phyloP scores from a whole-genome alignment of 2,797 vertebrate genomes.

The Enteromius afrohamiltoni region DNA sequence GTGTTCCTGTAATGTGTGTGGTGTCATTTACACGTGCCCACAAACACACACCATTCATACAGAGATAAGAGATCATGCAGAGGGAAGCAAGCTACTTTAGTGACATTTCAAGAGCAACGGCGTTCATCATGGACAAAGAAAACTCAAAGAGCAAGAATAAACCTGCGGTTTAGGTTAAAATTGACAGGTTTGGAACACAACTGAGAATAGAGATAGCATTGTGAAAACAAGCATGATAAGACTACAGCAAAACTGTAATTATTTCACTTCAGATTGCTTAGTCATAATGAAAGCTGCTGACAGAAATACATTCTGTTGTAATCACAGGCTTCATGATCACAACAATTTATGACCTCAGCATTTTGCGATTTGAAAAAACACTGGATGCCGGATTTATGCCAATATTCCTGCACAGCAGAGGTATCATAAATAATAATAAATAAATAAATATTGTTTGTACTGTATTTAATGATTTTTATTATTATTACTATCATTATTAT shows the following conservation, averaged over 20 bases:
- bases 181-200: background rate
- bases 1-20: constrained; percentile 82
- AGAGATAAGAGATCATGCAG: constrained; percentile 11
- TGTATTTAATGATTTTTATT: background rate
- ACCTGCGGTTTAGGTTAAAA: background rate
- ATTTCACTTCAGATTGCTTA: background rate
- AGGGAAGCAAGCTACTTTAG: constrained; percentile 59
- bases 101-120: constrained; percentile 4
- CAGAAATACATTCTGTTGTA: background rate
- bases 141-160: constrained; percentile 1
- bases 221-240: background rate
- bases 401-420: background rate
- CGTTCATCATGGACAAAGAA: background rate
- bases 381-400: too few relatives aligned
- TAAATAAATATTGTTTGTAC: background rate
- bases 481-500: background rate
- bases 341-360: background rate
- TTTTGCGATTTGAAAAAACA: background rate
- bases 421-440: constrained; percentile 5
- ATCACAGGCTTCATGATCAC: background rate
- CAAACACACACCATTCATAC: constrained; percentile 47
- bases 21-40: constrained; percentile 47
- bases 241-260: background rate
- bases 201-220: background rate
- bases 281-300: constrained; percentile 18